Percentiles rank a stretch among this genome's conserved stretches.
These are phyloP conservation scores for Tyto alba DNA, from an alignment of 2,113 vertebrate genomes.

Conservation along the genomic window DNA sequence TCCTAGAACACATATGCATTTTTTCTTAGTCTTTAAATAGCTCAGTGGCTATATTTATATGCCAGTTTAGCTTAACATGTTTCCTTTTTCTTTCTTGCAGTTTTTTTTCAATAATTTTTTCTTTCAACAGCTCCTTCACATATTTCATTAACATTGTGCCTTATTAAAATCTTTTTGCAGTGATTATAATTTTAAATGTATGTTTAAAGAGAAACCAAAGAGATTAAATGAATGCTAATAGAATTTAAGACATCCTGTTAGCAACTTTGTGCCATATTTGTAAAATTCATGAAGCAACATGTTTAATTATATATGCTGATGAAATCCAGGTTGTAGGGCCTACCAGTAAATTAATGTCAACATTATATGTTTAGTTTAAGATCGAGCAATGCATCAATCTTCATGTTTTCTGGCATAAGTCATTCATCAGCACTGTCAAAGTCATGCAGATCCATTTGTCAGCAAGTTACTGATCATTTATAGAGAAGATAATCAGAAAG, in stretches of 20 bases:
- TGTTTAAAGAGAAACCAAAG: constrained; percentile 36
- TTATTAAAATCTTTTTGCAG: constrained; percentile 37
- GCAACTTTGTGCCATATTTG: constrained; percentile 30
- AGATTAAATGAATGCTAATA: constrained; percentile 46
- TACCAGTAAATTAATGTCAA: background rate
- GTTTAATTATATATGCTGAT: constrained; percentile 37
- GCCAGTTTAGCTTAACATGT: background rate
- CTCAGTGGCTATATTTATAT: background rate
- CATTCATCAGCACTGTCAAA: background rate
- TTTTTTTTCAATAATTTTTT: background rate
- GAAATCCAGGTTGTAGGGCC: background rate
- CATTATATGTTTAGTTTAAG: background rate
- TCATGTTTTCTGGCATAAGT: background rate
- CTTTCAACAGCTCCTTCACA: background rate
- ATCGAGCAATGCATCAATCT: background rate
- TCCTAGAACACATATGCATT: background rate
- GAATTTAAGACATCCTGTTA: constrained; percentile 50
- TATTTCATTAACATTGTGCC: constrained; percentile 31
- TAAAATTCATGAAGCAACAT: constrained; percentile 25
- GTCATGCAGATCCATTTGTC: background rate
- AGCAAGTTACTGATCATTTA: background rate
- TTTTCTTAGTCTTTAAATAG: background rate
- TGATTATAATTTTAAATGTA: constrained; percentile 49
- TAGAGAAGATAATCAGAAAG: background rate
- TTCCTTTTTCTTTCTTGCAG: background rate